Evolutionary conservation across 2,888 invertebrate genomes (phyloP).

Genomic region (Argynnis bischoffii): DNA sequence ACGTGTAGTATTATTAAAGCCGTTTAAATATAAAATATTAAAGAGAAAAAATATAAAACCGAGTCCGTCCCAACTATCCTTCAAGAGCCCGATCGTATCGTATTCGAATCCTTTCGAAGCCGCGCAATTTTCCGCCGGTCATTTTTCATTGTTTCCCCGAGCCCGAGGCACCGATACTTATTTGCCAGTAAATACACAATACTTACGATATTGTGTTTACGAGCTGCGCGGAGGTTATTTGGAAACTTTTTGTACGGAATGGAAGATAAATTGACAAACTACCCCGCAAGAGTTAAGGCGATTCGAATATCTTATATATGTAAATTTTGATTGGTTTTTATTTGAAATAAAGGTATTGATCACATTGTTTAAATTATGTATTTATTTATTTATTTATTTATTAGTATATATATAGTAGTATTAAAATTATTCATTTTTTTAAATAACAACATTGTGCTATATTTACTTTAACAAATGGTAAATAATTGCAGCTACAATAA

Average conservation of each 20-base stretch:
- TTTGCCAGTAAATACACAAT: conserved; percentile 65
- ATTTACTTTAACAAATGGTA: too few relatives aligned
- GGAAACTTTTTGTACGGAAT: conserved; percentile 44
- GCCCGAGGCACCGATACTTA: conserved; percentile 56
- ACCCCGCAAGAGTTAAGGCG: conserved; percentile 32
- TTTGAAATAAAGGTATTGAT: background rate
- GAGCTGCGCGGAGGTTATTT: conserved; percentile 46
- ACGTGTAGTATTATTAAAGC: background rate
- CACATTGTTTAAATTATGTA: too few relatives aligned
- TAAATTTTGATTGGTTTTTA: conserved; percentile 21
- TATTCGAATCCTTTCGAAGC: conserved; percentile 65
- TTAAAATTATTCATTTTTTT: too few relatives aligned
- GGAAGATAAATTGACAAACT: conserved; percentile 44
- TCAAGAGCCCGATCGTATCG: conserved; percentile 52
- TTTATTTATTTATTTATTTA: too few relatives aligned
- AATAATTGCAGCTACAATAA: too few relatives aligned
- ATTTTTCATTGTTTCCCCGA: conserved; percentile 78
- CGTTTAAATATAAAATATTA: background rate
- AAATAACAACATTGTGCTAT: too few relatives aligned
- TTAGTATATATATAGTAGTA: too few relatives aligned
- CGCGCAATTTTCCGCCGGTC: conserved; percentile 80
- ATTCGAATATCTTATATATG: conserved; percentile 19
- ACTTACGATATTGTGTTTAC: conserved; percentile 60
- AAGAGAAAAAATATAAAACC: conserved; percentile 10
- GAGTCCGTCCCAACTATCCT: conserved; percentile 55